phyloP scores from a whole-genome alignment of 2,888 invertebrate species.

The Lycaena phlaeas region DNA sequence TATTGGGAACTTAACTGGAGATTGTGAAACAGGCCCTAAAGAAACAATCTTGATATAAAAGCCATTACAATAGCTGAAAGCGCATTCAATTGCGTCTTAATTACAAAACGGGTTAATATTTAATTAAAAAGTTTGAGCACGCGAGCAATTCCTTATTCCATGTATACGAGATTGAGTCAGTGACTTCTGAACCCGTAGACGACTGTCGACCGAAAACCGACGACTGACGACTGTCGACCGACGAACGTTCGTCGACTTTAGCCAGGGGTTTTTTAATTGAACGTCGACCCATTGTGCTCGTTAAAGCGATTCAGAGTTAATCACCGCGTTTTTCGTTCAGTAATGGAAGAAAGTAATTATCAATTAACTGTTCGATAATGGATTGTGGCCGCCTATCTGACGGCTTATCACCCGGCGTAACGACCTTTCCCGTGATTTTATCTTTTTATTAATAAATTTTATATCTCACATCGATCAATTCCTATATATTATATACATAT shows the following conservation, averaged over 20 bases:
- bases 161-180: slow-evolving; percentile 67
- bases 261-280: slow-evolving; percentile 71
- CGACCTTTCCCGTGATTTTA: slow-evolving; percentile 43
- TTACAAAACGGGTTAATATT: slow-evolving; percentile 69
- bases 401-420: slow-evolving; percentile 57
- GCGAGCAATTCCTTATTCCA: slow-evolving; percentile 69
- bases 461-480: slow-evolving; percentile 44
- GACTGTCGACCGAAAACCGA: too few relatives aligned
- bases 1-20: too few relatives aligned
- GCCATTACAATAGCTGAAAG: too few relatives aligned
- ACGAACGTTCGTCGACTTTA: too few relatives aligned
- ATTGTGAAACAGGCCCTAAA: too few relatives aligned
- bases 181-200: slow-evolving; percentile 58
- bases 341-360: slow-evolving; percentile 73
- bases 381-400: slow-evolving; percentile 64
- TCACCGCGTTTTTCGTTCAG: slow-evolving; percentile 66
- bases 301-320: slow-evolving; percentile 69
- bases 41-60: too few relatives aligned
- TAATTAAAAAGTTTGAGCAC: slow-evolving; percentile 70
- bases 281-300: slow-evolving; percentile 66
- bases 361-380: slow-evolving; percentile 70
- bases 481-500: slow-evolving; percentile 11
- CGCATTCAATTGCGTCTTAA: slow-evolving; percentile 63
- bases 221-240: too few relatives aligned
- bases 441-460: slow-evolving; percentile 50